phyloP scores from a whole-genome alignment of 2,888 invertebrate species.

The Caenorhabditis sp. region DNA sequence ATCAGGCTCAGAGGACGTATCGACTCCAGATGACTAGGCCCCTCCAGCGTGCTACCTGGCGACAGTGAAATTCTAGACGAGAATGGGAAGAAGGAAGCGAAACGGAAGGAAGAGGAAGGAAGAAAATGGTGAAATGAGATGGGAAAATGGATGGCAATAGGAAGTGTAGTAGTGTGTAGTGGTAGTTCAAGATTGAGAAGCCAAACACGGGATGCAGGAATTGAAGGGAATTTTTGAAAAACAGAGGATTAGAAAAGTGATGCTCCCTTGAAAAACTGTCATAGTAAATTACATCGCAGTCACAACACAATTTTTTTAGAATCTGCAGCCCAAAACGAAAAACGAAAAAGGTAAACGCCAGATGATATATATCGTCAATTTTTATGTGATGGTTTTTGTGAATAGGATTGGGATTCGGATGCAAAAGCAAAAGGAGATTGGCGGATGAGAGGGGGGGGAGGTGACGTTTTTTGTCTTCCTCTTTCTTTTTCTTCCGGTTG shows the following conservation, averaged over 20 bases:
- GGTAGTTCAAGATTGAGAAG: too few species aligned
- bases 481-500: too few species aligned
- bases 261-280: too few species aligned
- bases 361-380: conserved; percentile 20
- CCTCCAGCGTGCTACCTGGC: conserved; percentile 59
- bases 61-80: conserved; percentile 41
- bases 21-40: conserved; percentile 56
- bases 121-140: background rate
- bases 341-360: conserved; percentile 4
- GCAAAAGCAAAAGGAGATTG: conserved; percentile 14
- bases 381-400: conserved; percentile 42
- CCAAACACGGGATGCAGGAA: too few species aligned
- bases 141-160: background rate
- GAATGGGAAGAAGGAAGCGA: conserved; percentile 11
- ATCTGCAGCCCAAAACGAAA: too few species aligned
- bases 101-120: background rate
- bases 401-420: conserved; percentile 21
- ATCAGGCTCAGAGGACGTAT: conserved; percentile 56
- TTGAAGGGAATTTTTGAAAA: background rate
- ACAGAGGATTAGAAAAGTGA: too few species aligned
- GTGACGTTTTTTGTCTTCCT: conserved; percentile 7
- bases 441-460: background rate
- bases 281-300: too few species aligned
- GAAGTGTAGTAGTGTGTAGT: background rate
- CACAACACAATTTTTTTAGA: too few species aligned